Evolutionary conservation across 2,888 invertebrate genomes (phyloP).

Genomic region (Choreutis nemorana): DNA sequence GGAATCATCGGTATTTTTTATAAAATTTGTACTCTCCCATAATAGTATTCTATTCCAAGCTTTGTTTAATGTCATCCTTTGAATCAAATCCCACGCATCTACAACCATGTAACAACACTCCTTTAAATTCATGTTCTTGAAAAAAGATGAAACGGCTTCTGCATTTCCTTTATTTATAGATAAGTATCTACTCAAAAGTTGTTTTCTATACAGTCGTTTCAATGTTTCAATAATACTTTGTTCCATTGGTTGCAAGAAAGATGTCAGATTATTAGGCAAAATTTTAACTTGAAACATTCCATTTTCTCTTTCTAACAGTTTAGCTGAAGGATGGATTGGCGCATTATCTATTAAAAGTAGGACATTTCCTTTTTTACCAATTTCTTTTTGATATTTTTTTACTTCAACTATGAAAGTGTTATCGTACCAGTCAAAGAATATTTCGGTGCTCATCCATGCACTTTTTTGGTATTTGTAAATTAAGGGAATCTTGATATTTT

Average conservation of each 20-base stretch:
- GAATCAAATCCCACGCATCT: slow-evolving; percentile 11
- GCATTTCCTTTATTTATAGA: slow-evolving; percentile 10
- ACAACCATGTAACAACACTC: slow-evolving; percentile 13
- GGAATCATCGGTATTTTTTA: slow-evolving; percentile 10
- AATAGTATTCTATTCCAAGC: slow-evolving; percentile 11
- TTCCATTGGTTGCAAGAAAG: slow-evolving; percentile 14
- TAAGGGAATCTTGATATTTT: slow-evolving; percentile 7
- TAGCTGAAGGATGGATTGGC: slow-evolving; percentile 11
- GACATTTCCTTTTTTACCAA: slow-evolving; percentile 10
- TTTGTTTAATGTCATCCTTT: slow-evolving; percentile 9
- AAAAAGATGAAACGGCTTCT: slow-evolving; percentile 9
- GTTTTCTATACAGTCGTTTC: slow-evolving; percentile 15
- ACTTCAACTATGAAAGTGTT: slow-evolving; percentile 12
- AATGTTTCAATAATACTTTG: slow-evolving; percentile 14
- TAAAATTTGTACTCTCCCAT: slow-evolving; percentile 6
- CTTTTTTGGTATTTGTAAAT: slow-evolving; percentile 9
- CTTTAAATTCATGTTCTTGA: slow-evolving; percentile 12
- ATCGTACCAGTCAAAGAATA: slow-evolving; percentile 12
- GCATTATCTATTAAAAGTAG: slow-evolving; percentile 11
- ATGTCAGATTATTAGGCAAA: slow-evolving; percentile 13
- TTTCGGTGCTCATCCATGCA: slow-evolving; percentile 7
- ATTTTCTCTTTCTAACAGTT: slow-evolving; percentile 12
- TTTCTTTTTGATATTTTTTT: slow-evolving; percentile 9
- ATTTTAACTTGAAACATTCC: slow-evolving; percentile 11
- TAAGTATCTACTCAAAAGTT: slow-evolving; percentile 11